Percentiles rank a stretch among this genome's conserved stretches.
These are phyloP conservation scores for Pelochelys cantorii DNA, from an alignment of 2,797 vertebrate species.

Conservation along the genomic window DNA sequence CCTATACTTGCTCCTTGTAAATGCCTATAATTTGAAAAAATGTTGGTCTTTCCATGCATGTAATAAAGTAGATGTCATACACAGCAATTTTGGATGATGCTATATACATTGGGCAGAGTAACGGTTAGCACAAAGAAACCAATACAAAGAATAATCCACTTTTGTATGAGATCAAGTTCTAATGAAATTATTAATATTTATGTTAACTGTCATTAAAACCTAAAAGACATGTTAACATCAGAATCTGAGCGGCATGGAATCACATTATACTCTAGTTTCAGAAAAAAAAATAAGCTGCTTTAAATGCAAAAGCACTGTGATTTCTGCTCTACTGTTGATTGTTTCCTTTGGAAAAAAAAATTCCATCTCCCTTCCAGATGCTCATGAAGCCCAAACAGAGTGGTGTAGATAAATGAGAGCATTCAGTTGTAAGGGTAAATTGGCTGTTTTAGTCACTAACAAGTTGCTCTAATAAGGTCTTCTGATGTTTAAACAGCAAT, in stretches of 20 bases:
- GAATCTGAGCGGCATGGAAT: slow-evolving; percentile 47
- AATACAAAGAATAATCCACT: slow-evolving; percentile 56
- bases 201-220: slow-evolving; percentile 62
- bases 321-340: slow-evolving; percentile 62
- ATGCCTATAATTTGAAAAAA: slow-evolving; percentile 49
- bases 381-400: slow-evolving; percentile 62
- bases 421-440: slow-evolving; percentile 52
- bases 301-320: slow-evolving; percentile 64
- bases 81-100: slow-evolving; percentile 37
- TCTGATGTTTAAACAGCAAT: slow-evolving; percentile 43
- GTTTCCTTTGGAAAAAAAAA: slow-evolving; percentile 73
- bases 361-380: slow-evolving; percentile 76
- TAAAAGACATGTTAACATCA: slow-evolving; percentile 57
- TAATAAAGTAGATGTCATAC: slow-evolving; percentile 38
- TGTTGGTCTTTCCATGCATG: slow-evolving; percentile 35
- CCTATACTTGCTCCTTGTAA: slow-evolving; percentile 15
- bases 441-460: slow-evolving; percentile 35
- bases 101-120: slow-evolving; percentile 37
- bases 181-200: slow-evolving; percentile 77
- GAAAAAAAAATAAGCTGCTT: slow-evolving; percentile 64
- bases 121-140: slow-evolving; percentile 15
- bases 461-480: slow-evolving; percentile 45
- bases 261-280: slow-evolving; percentile 47
- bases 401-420: slow-evolving; percentile 47
- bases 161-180: slow-evolving; percentile 61